phyloP scores from a whole-genome alignment of 2,888 invertebrate species.

The Leptinotarsa juncta region DNA sequence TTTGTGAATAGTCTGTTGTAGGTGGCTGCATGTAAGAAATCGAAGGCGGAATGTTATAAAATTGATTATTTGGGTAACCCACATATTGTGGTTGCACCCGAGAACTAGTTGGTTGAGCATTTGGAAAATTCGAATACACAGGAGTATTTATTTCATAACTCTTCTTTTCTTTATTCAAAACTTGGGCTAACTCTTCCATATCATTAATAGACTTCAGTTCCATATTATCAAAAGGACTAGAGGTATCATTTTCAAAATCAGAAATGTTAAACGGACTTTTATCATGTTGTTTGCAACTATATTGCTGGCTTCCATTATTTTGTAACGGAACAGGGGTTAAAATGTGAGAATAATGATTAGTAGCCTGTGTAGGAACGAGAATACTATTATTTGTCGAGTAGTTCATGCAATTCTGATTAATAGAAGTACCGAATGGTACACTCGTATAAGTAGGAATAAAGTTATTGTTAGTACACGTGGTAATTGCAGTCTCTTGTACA shows the following conservation, averaged over 20 bases:
- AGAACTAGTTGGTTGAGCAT: constrained; percentile 25
- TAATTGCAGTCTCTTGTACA: constrained; percentile 42
- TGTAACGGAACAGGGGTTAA: constrained; percentile 65
- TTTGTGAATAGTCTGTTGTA: constrained; percentile 42
- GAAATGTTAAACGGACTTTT: constrained; percentile 69
- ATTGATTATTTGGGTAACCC: constrained; percentile 40
- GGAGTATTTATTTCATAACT: constrained; percentile 29
- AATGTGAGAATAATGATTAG: constrained; percentile 61
- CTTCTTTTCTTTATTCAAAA: constrained; percentile 67
- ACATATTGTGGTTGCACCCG: constrained; percentile 39
- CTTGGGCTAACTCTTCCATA: constrained; percentile 89
- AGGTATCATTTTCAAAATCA: constrained; percentile 92
- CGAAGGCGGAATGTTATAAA: constrained; percentile 51
- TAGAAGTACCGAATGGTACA: constrained; percentile 31
- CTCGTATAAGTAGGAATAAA: constrained; percentile 28
- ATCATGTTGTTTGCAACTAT: constrained; percentile 49
- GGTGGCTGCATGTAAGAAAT: constrained; percentile 39
- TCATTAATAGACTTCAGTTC: constrained; percentile 93
- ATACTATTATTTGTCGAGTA: constrained; percentile 49
- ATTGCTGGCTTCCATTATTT: constrained; percentile 42
- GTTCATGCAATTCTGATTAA: constrained; percentile 45
- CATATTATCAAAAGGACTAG: constrained; percentile 93
- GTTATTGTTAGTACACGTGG: constrained; percentile 32
- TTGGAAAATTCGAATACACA: constrained; percentile 38
- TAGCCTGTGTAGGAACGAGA: constrained; percentile 57